Evolutionary conservation across 1,140 invertebrate genomes (phyloP), one percentile per base, ranked within the genome.

Genomic region (Episyrphus balteatus): DNA sequence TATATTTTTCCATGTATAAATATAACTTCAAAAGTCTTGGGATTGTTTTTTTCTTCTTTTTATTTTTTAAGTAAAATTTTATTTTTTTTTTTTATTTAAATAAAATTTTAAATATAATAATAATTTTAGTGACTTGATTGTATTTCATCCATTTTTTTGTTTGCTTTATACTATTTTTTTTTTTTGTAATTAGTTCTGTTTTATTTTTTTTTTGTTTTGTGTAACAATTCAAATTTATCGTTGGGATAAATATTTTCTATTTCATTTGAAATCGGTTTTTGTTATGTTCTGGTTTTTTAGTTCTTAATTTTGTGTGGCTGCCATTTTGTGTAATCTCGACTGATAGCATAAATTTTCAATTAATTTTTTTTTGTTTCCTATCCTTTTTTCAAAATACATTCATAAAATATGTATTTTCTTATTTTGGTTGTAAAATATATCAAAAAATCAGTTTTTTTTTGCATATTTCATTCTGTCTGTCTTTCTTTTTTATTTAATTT

Each of bases 11-110:
- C 12, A 30, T 47, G 40, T 49, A 14, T 30, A n/a, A 31, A 31
- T 42, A 42, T 42, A 26, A 34, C 34, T 42, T 34, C 15, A 42
- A 13, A 17, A 34, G 31, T 37, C 48, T 38, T 18, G 33, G 34
- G 42, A 31, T 40, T 43, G 37, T 32, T 11, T 40, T 41, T 30
- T 33, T 18, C 40, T 12, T 40, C 10, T 17, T 7, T 48, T 48
- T 55, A 49, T 47, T 43, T 14, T 51, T 34, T 55, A 49, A 40
- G 48, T 43, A 49, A 49, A n/a, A 44, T 41, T 48, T 46, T 42
- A 42, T 52, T 44, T 43, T 31, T 39, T 42, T 52, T 14, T 38
- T 44, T 31, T 17, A 41, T 41, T 17, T 15, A 17, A 41, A 41
- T 41, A 41, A 41, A 17, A 5, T 15, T n/a, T 37, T 37, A 37